Conservation (phyloP, 2,888 invertebrate species). For the Acrocera orbiculus region DNA sequence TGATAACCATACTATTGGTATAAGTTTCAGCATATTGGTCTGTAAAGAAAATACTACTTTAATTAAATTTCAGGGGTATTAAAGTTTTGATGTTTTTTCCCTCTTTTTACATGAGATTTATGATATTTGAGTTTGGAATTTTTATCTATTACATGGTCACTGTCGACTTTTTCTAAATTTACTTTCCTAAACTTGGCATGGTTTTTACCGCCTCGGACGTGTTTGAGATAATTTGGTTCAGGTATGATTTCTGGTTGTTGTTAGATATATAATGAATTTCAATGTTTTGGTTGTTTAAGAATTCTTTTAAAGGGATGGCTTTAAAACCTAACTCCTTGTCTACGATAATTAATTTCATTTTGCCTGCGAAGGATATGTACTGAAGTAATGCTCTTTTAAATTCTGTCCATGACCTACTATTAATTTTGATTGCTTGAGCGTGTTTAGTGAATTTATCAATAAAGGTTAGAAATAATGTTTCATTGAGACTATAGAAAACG, state of each 20-base stretch:
- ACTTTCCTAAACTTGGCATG: too few relatives aligned
- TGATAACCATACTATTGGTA: too few relatives aligned
- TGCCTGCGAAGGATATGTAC: constrained; percentile 8
- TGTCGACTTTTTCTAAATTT: too few relatives aligned
- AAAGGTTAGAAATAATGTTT: constrained; percentile 12
- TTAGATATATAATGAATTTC: constrained; percentile 11
- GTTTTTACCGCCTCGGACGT: too few relatives aligned
- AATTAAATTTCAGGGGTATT: too few relatives aligned
- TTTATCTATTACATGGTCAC: too few relatives aligned
- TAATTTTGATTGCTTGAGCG: constrained; percentile 12
- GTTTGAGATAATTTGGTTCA: too few relatives aligned
- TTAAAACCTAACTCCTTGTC: constrained; percentile 12
- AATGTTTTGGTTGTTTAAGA: constrained; percentile 8
- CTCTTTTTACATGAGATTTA: too few relatives aligned
- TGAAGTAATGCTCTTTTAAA: constrained; percentile 9
- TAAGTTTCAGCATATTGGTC: too few relatives aligned
- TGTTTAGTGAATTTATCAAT: constrained; percentile 15
- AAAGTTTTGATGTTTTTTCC: too few relatives aligned
- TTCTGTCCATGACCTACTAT: constrained; percentile 10
- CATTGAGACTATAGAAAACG: constrained; percentile 10
- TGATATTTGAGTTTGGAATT: too few relatives aligned
- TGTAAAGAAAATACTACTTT: too few relatives aligned
- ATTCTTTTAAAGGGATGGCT: constrained; percentile 11
- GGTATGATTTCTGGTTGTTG: constrained; percentile 10
- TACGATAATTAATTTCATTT: constrained; percentile 8